Evolutionary conservation across 2,113 vertebrate genomes (phyloP), one percentile per base, ranked within the genome.

Genomic region (Ammodramus savannarum): DNA sequence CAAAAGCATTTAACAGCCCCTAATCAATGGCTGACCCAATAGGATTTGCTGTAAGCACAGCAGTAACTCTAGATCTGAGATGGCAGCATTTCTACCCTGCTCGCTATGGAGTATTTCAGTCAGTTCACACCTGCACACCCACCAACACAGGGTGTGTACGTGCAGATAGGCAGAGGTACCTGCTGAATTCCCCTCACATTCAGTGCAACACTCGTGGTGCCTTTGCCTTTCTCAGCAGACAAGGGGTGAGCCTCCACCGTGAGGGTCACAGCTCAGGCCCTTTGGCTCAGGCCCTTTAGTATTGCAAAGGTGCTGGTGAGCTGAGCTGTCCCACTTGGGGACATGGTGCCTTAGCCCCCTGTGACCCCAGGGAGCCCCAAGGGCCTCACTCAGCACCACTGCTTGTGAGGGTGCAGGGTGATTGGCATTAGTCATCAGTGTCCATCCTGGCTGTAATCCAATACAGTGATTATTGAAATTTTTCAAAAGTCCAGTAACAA

Each of bases 281-380:
- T 46, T 17, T 0, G 0, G 13, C 14, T 31, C 13, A 29, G 25
- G 4, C 15, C 16, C 46, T 54, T 0, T 3, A 9, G 27, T 4
- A 9, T 6, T 39, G 32, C 19, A 21, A 12, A 26, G 1, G 23
- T 59, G 38, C 9, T 44, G 51, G 7, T 2, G 2, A 73, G n/a
- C 25, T 46, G 69, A 75, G 39, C 25, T 67, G 31, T 54, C 46
- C 29, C 20, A 26, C n/a, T 31, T 0, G 0, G 61, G 38, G 27
- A 54, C 4, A 6, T 39, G 62, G 29, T 89, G 62, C 29, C 39
- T 34, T 16, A 48, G 34, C 46, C 48, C 38, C 26, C 54, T 34
- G 34, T 5, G 3, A 44, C 27, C 54, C 71, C 41, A 52, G 71
- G 26, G 25, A 68, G 46, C 54, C 26, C 39, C 34, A 31, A 48